Evolutionary conservation across 2,113 vertebrate species (phyloP).

Genomic region (Pterocles gutturalis): DNA sequence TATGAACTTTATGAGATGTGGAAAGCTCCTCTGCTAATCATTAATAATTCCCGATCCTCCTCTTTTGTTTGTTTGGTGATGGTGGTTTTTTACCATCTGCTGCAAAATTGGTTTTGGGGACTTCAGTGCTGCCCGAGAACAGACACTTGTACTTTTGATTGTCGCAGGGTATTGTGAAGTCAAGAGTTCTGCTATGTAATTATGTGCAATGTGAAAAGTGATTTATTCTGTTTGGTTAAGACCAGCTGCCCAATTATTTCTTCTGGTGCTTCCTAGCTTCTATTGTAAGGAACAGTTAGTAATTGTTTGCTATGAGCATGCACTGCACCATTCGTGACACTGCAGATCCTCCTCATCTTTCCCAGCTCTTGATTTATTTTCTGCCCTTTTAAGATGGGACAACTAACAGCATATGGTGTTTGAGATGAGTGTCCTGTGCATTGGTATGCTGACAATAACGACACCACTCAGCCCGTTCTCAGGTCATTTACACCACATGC

Average conservation of each 20-base stretch:
- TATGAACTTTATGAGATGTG: not conserved
- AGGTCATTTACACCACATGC: not conserved
- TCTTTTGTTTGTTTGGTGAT: not conserved
- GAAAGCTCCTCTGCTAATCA: not conserved
- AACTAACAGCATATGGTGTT: not conserved
- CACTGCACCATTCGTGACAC: not conserved
- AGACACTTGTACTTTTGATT: not conserved
- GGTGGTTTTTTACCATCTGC: not conserved
- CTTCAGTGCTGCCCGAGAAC: not conserved
- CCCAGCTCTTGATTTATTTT: not conserved
- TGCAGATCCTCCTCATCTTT: not conserved
- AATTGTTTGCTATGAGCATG: not conserved
- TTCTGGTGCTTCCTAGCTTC: not conserved
- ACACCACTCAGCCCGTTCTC: not conserved
- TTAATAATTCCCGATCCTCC: not conserved
- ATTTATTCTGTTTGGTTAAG: slow-evolving; percentile 17
- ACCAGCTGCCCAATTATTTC: slow-evolving; percentile 5
- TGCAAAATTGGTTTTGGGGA: not conserved
- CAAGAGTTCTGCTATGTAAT: slow-evolving; percentile 14
- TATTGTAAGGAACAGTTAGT: not conserved
- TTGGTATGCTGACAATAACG: not conserved
- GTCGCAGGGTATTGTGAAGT: not conserved
- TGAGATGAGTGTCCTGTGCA: not conserved
- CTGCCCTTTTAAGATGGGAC: not conserved
- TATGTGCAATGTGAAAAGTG: slow-evolving; percentile 2